A percentile compares a stretch with the other conserved stretches of the same genome.
These are phyloP conservation scores for Lates calcarifer DNA, from an alignment of 2,113 vertebrate genomes.

Conservation along the genomic window DNA sequence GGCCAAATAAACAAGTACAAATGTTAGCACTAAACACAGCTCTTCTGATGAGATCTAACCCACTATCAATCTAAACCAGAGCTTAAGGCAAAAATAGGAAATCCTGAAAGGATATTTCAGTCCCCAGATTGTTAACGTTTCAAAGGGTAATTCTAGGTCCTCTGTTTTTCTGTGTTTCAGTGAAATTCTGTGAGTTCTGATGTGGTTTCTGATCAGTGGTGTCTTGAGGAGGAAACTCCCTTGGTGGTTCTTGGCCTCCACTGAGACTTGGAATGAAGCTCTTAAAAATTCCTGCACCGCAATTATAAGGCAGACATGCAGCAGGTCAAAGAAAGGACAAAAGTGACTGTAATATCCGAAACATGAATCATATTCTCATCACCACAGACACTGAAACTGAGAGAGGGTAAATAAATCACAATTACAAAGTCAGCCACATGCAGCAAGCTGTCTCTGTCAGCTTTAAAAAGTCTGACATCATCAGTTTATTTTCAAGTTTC, in stretches of 20 bases:
- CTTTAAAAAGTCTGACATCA: slow-evolving; percentile 33
- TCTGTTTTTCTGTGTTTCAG: slow-evolving; percentile 65
- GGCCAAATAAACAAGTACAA: slow-evolving; percentile 57
- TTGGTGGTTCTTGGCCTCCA: slow-evolving; percentile 78
- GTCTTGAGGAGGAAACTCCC: slow-evolving; percentile 79
- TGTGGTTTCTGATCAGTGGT: slow-evolving; percentile 81
- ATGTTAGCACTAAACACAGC: slow-evolving; percentile 51
- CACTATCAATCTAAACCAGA: slow-evolving; percentile 65
- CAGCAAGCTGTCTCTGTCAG: slow-evolving; percentile 15
- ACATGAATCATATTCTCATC: slow-evolving; percentile 69
- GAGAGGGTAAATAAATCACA: slow-evolving; percentile 46
- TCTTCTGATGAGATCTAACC: slow-evolving; percentile 53
- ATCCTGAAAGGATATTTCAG: slow-evolving; percentile 69
- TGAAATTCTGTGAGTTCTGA: slow-evolving; percentile 77
- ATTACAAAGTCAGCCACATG: slow-evolving; percentile 37
- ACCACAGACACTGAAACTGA: slow-evolving; percentile 32
- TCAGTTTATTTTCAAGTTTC: slow-evolving; percentile 36
- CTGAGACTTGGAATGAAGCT: slow-evolving; percentile 65
- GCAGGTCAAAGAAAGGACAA: slow-evolving; percentile 79
- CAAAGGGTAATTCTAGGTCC: slow-evolving; percentile 73
- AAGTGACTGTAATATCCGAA: slow-evolving; percentile 51
- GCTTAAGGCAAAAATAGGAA: slow-evolving; percentile 56
- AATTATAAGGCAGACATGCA: slow-evolving; percentile 75
- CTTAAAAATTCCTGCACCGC: slow-evolving; percentile 60
- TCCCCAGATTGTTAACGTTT: slow-evolving; percentile 67